Percentiles rank a stretch among this genome's conserved stretches.
Conservation (phyloP, 2,797 vertebrate genomes). For the Linurgus olivaceus region DNA sequence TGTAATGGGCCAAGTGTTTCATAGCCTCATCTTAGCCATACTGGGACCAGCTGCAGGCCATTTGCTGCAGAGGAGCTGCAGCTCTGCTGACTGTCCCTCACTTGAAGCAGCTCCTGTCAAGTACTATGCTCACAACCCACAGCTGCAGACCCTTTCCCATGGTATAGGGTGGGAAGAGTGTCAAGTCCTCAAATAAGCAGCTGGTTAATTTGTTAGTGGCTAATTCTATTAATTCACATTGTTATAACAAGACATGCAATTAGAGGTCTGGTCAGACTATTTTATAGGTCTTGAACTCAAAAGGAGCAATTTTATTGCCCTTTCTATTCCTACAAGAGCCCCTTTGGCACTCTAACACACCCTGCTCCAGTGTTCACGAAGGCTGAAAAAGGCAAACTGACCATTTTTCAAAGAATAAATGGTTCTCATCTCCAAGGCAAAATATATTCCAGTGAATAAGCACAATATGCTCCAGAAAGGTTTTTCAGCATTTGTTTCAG, state of each 20-base stretch:
- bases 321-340: not conserved
- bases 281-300: constrained; percentile 15
- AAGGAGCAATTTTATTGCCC: constrained; percentile 5
- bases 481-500: not conserved
- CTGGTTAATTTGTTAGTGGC: constrained; percentile 2
- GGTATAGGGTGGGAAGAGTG: not conserved
- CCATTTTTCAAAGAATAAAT: constrained; percentile 3
- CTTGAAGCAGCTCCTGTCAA: not conserved
- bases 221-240: constrained; percentile 5
- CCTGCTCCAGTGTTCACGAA: not conserved
- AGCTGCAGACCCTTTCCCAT: not conserved
- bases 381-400: constrained; percentile 15
- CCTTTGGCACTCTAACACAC: not conserved
- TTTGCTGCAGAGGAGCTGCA: not conserved
- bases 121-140: not conserved
- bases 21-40: not conserved
- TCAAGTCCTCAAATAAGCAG: not conserved
- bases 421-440: constrained; percentile 29
- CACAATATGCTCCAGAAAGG: constrained; percentile 23
- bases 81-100: not conserved
- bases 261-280: not conserved
- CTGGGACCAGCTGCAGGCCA: not conserved
- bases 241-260: not conserved
- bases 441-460: constrained; percentile 42
- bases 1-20: not conserved